Base-by-base conservation (phyloP, 2,113 vertebrate species). In the Circaetus cinerascens region DNA sequence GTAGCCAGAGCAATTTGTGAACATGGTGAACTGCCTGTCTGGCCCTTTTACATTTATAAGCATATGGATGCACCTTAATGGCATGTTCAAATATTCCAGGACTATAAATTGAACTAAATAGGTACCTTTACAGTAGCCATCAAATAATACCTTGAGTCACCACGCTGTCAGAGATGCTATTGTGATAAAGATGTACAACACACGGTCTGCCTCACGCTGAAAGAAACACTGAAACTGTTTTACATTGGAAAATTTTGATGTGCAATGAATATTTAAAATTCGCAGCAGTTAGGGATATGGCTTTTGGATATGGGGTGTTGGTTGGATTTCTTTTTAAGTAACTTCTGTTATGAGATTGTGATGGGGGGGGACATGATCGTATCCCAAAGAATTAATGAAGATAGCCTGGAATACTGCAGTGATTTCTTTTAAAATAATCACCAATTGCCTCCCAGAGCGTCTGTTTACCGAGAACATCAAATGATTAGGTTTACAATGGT, bases 391-490 rank as follows among this genome's bases (percentile, higher is more conserved):
- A 69, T 71, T 62, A 92, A 78, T 38, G 11, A n/a, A 20, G 25
- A 32, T n/a, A 95, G 51, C 18, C 45, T 50, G 21, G 45, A 95
- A 86, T 93, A 48, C n/a, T 90, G 75, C 64, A 53, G 68, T 10
- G 46, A 63, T 75, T 96, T 91, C 60, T 86, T 92, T 72, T 40
- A 89, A 96, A 78, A 71, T 25, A 77, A 93, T 63, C 40, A 89
- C 56, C 82, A 92, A 1, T 69, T 90, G 77, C 81, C 87, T 95
- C 93, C 43, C 10, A 29, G 57, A 95, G 51, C 43, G 26, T 86
- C 75, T 91, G 80, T 85, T 97, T 93, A 96, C 51, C 63, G 53
- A 85, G 69, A 94, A 92, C 90, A 88, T 66, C 74, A 79, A 93
- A 95, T 95, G 55, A 97, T 94, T 75, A 75, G 83, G 30, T 75